Conservation (phyloP, 2,888 invertebrate species). For the Thyatira batis region DNA sequence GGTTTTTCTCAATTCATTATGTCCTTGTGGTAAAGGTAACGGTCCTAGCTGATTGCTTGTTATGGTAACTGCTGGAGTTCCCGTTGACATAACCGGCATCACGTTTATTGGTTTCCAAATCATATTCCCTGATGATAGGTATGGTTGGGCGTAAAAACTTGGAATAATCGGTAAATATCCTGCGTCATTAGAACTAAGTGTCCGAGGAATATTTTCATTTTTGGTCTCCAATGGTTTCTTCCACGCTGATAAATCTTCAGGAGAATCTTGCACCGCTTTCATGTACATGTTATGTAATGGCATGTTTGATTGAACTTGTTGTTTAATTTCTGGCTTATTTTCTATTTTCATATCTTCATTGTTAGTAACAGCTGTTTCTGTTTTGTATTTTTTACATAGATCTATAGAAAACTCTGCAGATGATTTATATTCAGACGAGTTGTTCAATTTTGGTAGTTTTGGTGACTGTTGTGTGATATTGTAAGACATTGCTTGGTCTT, state of each 20-base stretch:
- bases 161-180: constrained; percentile 36
- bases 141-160: constrained; percentile 42
- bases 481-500: neutral
- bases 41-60: constrained; percentile 17
- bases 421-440: constrained; percentile 5
- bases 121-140: constrained; percentile 39
- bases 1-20: constrained; percentile 19
- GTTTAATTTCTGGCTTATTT: neutral
- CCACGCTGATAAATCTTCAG: constrained; percentile 37
- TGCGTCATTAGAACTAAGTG: constrained; percentile 12
- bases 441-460: neutral
- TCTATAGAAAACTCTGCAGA: constrained; percentile 23
- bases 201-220: constrained; percentile 8
- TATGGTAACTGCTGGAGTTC: constrained; percentile 19
- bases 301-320: neutral
- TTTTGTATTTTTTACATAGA: constrained; percentile 25
- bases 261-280: constrained; percentile 22
- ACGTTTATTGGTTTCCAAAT: constrained; percentile 55
- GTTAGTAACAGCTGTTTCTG: neutral
- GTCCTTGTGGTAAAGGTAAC: constrained; percentile 15
- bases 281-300: neutral
- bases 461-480: neutral
- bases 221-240: constrained; percentile 5
- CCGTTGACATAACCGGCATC: constrained; percentile 37
- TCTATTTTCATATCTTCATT: neutral